A percentile compares a stretch with the other conserved stretches of the same genome.
Evolutionary conservation across 2,888 invertebrate species (phyloP).

Genomic region (Himalopsyche japonica): DNA sequence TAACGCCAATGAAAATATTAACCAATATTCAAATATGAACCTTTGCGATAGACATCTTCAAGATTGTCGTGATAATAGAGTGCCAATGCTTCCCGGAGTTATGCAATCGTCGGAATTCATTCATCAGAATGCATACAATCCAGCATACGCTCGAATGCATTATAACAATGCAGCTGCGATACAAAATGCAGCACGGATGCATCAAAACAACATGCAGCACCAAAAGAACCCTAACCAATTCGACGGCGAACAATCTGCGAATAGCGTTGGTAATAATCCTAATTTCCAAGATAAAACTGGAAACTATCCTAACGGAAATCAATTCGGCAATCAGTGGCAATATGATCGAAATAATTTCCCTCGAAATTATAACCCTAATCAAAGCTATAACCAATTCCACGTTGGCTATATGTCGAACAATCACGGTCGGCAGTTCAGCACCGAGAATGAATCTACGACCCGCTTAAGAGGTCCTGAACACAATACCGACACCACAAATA

Average conservation of each 20-base stretch:
- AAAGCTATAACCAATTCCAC: not conserved
- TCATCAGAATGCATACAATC: not conserved
- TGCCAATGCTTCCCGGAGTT: not conserved
- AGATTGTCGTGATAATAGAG: slow-evolving; percentile 43
- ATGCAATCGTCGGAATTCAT: not conserved
- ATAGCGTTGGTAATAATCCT: not conserved
- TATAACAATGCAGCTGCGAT: slow-evolving; percentile 43
- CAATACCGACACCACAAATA: not conserved
- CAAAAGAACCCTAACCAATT: slow-evolving; percentile 28
- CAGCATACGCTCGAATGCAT: slow-evolving; percentile 52
- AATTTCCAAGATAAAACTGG: not conserved
- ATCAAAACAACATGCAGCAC: slow-evolving; percentile 38
- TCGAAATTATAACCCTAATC: not conserved
- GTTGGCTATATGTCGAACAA: not conserved
- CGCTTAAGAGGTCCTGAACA: not conserved
- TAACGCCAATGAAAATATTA: slow-evolving; percentile 43
- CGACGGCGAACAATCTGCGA: not conserved
- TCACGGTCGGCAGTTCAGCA: not conserved
- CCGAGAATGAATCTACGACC: not conserved
- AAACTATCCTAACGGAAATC: not conserved
- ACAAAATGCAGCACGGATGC: slow-evolving; percentile 52
- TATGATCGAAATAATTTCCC: not conserved
- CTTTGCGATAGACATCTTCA: slow-evolving; percentile 38
- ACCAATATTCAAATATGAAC: slow-evolving; percentile 41
- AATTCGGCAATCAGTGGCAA: not conserved